Evolutionary conservation across 2,888 invertebrate species (phyloP).

Genomic region (Chesias legatella): DNA sequence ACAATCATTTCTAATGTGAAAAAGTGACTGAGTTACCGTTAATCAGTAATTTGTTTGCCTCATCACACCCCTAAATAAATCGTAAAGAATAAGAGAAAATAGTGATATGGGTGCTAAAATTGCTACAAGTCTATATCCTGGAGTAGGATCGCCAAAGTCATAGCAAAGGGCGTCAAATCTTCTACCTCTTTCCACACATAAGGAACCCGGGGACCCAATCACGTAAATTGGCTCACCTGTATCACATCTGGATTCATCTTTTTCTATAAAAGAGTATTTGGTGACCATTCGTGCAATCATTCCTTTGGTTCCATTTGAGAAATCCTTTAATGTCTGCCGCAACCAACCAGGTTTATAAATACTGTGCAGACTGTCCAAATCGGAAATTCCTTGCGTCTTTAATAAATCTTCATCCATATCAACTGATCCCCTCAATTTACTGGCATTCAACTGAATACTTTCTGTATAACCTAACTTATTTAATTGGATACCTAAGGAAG

Average conservation of each 20-base stretch:
- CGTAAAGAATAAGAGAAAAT: constrained; percentile 65
- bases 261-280: constrained; percentile 52
- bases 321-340: constrained; percentile 31
- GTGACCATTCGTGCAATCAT: constrained; percentile 55
- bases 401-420: neutral
- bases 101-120: constrained; percentile 62
- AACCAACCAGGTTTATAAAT: constrained; percentile 47
- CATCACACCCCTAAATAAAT: constrained; percentile 68
- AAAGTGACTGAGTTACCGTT: neutral
- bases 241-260: constrained; percentile 52
- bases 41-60: constrained; percentile 53
- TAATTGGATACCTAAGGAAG: constrained; percentile 39
- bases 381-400: constrained; percentile 31
- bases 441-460: neutral
- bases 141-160: constrained; percentile 56
- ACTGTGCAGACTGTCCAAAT: constrained; percentile 44
- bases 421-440: neutral
- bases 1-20: constrained; percentile 9
- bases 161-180: constrained; percentile 58
- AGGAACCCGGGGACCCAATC: constrained; percentile 50
- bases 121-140: constrained; percentile 62
- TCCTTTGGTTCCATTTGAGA: constrained; percentile 49
- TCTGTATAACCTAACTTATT: constrained; percentile 14
- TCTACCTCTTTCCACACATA: constrained; percentile 53
- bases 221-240: constrained; percentile 51